phyloP scores from a whole-genome alignment of 35 echinoderm and acorn worm species.

The Diadema setosum region DNA sequence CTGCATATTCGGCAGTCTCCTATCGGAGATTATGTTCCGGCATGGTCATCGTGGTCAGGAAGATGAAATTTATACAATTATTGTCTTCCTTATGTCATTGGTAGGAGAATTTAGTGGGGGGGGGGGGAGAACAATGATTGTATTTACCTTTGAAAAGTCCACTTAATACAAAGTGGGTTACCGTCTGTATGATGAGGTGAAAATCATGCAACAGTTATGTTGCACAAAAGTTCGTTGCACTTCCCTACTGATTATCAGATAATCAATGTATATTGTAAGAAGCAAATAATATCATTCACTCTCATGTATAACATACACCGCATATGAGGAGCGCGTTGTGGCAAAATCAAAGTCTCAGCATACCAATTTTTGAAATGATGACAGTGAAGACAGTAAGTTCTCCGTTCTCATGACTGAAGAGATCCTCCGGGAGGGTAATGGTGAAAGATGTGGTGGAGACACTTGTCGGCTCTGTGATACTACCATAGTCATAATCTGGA shows the following conservation, averaged over 20 bases:
- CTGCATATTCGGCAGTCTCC: too few species aligned
- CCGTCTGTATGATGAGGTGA: too few species aligned
- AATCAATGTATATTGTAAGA: neutral
- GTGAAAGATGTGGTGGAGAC: neutral
- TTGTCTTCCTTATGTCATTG: too few species aligned
- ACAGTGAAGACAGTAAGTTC: conserved; percentile 16
- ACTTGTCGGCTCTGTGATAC: neutral
- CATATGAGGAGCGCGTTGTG: neutral
- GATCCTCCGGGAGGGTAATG: neutral
- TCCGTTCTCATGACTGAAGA: conserved; percentile 43
- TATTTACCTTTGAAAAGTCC: too few species aligned
- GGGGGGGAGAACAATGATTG: too few species aligned
- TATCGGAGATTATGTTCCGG: too few species aligned
- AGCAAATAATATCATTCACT: neutral
- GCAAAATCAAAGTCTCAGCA: neutral
- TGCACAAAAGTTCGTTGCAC: neutral
- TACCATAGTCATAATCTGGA: neutral
- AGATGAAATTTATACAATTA: too few species aligned
- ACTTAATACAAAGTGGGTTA: too few species aligned
- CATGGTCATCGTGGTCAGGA: too few species aligned
- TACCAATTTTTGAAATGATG: conserved; percentile 23
- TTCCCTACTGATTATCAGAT: neutral
- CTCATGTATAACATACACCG: too few species aligned
- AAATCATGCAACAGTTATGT: too few species aligned
- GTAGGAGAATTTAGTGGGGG: too few species aligned